Base-by-base conservation (phyloP, 2,888 invertebrate genomes). In the Acrobasis suavella region DNA sequence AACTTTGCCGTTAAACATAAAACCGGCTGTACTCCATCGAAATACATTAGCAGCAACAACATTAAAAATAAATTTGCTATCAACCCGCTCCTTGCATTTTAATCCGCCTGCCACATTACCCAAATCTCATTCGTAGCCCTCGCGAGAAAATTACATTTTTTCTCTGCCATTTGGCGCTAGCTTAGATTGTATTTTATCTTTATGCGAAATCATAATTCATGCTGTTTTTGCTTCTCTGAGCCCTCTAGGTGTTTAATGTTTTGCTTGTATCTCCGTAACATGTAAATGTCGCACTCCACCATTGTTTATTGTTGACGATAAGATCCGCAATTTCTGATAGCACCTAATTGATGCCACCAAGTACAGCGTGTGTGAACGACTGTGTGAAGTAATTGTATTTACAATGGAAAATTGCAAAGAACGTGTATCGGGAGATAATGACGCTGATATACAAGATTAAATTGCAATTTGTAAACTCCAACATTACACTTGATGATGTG, bases 181-280 rank as follows among this genome's bases (percentile, higher is more conserved):
- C 87, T 88, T 87, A 87, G 86, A 86, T 88, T 89, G 86, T 91
- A 87, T 89, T 89, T 90, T 91, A 91, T 90, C 89, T 90, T 90
- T 88, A 90, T 88, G 87, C 78, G 88, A 87, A 89, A 90, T 89
- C 91, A 87, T 90, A 90, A 88, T 88, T 90, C 89, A 89, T 87
- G 76, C 82, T 85, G 84, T 87, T 90, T 86, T 87, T 87, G 85
- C 84, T 80, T 76, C 80, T 74, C 76, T 72, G 76, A 81, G 77
- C 76, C 81, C 83, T 80, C 83, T 84, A 83, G 82, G 82, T 87
- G 83, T 85, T 86, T 84, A 84, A 86, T 85, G 82, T 86, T 83
- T 83, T 81, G 76, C 78, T 79, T 77, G 76, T 81, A 83, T 85
- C 81, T 82, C 71, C 76, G 78, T 79, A 78, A 80, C 77, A 87